Conservation (phyloP, 2,113 vertebrate genomes). For the Nestor notabilis region DNA sequence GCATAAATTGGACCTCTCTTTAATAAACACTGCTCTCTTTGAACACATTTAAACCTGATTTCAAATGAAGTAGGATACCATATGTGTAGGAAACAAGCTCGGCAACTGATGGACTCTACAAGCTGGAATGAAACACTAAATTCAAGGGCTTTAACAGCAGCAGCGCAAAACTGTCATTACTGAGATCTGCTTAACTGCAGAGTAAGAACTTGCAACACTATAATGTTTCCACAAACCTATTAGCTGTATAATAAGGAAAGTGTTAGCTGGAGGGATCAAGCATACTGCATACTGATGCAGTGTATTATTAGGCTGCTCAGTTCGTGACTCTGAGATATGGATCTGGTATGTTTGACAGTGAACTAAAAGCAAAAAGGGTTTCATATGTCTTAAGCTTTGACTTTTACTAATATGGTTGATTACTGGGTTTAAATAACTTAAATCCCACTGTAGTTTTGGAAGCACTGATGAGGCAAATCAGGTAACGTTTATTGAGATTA, state of each 20-base stretch:
- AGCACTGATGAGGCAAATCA: background rate
- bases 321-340: rapidly evolving
- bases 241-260: background rate
- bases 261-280: background rate
- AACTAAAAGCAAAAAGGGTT: background rate
- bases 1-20: background rate
- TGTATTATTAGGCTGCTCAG: background rate
- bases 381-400: background rate
- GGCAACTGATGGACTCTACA: background rate
- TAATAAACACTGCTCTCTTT: background rate
- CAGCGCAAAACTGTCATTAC: background rate
- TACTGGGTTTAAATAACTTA: background rate
- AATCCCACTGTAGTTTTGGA: background rate
- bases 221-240: background rate
- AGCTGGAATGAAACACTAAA: background rate
- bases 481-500: background rate
- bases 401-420: background rate
- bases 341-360: background rate
- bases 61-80: background rate
- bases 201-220: background rate
- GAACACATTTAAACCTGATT: background rate
- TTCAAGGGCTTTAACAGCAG: background rate
- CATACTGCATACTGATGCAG: rapidly evolving
- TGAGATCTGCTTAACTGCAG: background rate
- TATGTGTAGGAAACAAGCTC: background rate